Percentiles rank a stretch among this genome's conserved stretches.
These are phyloP conservation scores for Urocyon cinereoargenteus DNA, from an alignment of 2,797 vertebrate species.

Conservation along the genomic window DNA sequence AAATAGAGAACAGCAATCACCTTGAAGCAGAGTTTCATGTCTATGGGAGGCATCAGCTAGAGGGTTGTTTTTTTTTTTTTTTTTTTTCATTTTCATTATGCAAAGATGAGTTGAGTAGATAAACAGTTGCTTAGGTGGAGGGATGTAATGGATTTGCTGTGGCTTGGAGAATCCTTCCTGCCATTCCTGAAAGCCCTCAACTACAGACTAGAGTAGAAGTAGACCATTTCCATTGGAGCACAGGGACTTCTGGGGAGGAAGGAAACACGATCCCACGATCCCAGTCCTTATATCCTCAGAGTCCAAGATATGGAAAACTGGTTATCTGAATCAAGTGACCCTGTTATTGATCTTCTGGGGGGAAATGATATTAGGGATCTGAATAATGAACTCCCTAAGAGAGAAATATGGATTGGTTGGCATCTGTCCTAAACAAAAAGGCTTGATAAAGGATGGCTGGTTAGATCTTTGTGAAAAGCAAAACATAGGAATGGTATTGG, in stretches of 20 bases:
- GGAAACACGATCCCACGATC: neutral
- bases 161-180: neutral
- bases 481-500: accelerated
- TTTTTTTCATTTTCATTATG: neutral
- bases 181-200: neutral
- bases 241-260: neutral
- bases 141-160: neutral
- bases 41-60: neutral
- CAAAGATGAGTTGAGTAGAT: neutral
- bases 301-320: neutral
- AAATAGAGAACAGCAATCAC: neutral
- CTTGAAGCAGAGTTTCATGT: neutral
- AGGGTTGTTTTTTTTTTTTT: neutral
- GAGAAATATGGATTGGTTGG: neutral
- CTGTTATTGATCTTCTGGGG: neutral
- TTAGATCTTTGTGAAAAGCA: neutral
- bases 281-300: neutral
- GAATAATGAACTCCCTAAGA: neutral
- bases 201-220: accelerated
- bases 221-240: neutral
- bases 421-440: neutral
- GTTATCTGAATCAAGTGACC: neutral
- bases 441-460: neutral
- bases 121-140: neutral
- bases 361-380: neutral